Evolutionary conservation across 2,113 vertebrate genomes (phyloP), one percentile per base, ranked within the genome.

Genomic region (Pipra filicauda): DNA sequence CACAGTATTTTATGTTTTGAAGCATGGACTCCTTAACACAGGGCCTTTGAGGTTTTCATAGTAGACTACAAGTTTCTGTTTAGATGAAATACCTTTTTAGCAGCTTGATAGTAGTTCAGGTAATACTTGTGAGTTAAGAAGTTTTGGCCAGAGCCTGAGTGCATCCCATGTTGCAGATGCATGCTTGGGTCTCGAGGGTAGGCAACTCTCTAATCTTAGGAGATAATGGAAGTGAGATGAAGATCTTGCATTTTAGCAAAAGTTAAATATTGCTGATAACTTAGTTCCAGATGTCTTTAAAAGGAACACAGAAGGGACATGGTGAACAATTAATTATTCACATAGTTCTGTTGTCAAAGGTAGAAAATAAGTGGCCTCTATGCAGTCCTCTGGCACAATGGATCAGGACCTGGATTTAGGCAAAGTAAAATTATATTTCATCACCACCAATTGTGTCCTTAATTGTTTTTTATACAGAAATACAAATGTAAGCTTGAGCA

Each of bases 401-500:
- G 23, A 31, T 69, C 58, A 59, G 54, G 28, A 75, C 16, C 15
- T 88, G 75, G 58, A 39, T 66, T 67, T 77, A 77, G 86, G 77
- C 43, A 77, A 71, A 81, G 33, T 26, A 52, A 71, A 92, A 54
- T 58, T 23, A 1, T 37, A 61, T 58, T 77, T 79, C 0, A 1
- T 58, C 48, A 19, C 58, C 43, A 28, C 51, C 33, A 23, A 30
- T 71, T 80, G 75, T 88, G 21, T 78, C 27, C 35, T 70, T 54
- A 61, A 15, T 61, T 86, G 57, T 67, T 77, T 57, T 88, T 90
- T 35, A 1, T 28, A 13, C 82, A 98, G 97, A 93, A 91, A 82
- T 98, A 97, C 94, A 93, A 69, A 54, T 28, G 91, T 23, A 55
- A 80, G 16, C 52, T 97, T 9, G 86, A 97, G 35, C 43, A 71